These are phyloP conservation scores for Pimpla rufipes DNA, from an alignment of 2,888 invertebrate genomes.

Conservation along the genomic window DNA sequence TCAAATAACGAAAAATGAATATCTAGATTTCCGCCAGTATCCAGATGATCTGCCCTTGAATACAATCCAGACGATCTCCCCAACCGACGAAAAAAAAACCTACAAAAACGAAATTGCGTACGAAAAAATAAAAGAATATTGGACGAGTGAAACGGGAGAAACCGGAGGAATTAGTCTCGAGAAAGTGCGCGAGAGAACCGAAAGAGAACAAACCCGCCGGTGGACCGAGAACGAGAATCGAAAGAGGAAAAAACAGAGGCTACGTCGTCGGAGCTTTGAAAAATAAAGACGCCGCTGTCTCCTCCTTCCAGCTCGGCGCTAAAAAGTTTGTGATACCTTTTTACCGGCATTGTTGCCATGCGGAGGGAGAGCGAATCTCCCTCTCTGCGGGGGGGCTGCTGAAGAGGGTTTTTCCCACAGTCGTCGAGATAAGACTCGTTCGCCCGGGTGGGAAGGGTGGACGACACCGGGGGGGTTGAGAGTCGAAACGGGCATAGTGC, in stretches of 20 bases:
- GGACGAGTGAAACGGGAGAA: too few relatives aligned
- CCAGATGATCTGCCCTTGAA: too few relatives aligned
- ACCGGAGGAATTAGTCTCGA: neutral
- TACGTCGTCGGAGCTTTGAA: constrained; percentile 45
- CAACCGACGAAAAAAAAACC: too few relatives aligned
- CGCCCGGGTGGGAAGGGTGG: constrained; percentile 16
- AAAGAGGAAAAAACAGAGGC: constrained; percentile 11
- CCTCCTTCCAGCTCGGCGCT: constrained; percentile 56
- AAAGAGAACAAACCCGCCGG: too few relatives aligned
- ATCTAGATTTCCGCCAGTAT: too few relatives aligned
- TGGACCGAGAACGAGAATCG: constrained; percentile 24
- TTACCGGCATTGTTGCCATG: constrained; percentile 73
- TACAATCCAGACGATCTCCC: too few relatives aligned
- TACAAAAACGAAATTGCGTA: too few relatives aligned
- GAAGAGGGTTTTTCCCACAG: constrained; percentile 72
- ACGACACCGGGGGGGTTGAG: too few relatives aligned
- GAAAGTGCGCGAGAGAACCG: neutral
- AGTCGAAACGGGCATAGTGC: constrained; percentile 59
- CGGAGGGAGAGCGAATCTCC: constrained; percentile 43
- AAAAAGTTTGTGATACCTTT: constrained; percentile 78
- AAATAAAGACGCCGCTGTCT: constrained; percentile 48
- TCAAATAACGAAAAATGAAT: too few relatives aligned
- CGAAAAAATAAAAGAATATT: too few relatives aligned
- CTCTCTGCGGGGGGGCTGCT: constrained; percentile 46
- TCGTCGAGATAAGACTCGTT: constrained; percentile 74